phyloP scores from a whole-genome alignment of 2,113 vertebrate species.

The Alectura lathami region DNA sequence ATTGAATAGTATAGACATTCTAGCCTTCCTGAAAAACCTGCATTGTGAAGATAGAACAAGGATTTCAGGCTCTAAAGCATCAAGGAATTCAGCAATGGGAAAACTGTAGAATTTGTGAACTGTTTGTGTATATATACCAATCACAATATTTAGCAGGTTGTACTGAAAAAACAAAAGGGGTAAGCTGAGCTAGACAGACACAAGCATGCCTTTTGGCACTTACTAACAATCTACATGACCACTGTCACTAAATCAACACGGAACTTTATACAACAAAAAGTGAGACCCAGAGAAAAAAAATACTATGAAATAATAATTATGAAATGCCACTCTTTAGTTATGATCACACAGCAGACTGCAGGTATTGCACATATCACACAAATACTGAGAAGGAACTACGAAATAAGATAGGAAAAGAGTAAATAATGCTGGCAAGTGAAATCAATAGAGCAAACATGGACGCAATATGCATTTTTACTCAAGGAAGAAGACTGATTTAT shows the following conservation, averaged over 20 bases:
- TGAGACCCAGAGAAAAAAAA: not conserved
- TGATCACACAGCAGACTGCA: not conserved
- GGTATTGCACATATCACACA: not conserved
- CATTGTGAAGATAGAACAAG: not conserved
- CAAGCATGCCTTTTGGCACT: not conserved
- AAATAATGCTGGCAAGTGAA: not conserved
- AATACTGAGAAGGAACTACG: not conserved
- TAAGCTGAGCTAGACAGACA: not conserved
- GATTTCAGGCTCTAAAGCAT: not conserved
- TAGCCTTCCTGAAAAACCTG: not conserved
- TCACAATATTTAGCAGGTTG: not conserved
- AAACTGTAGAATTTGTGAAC: not conserved
- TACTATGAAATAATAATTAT: not conserved
- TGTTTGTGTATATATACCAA: accelerated
- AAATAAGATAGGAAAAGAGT: not conserved
- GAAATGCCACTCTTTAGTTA: not conserved
- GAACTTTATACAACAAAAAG: not conserved
- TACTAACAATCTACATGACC: accelerated
- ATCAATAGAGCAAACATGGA: not conserved
- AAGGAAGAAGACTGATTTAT: not conserved
- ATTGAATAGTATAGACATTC: not conserved
- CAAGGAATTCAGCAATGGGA: not conserved
- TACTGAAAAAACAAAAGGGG: not conserved
- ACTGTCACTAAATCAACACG: not conserved
- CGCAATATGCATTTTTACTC: not conserved